Evolutionary conservation across 2,113 vertebrate genomes (phyloP).

Genomic region (Mustela lutreola): DNA sequence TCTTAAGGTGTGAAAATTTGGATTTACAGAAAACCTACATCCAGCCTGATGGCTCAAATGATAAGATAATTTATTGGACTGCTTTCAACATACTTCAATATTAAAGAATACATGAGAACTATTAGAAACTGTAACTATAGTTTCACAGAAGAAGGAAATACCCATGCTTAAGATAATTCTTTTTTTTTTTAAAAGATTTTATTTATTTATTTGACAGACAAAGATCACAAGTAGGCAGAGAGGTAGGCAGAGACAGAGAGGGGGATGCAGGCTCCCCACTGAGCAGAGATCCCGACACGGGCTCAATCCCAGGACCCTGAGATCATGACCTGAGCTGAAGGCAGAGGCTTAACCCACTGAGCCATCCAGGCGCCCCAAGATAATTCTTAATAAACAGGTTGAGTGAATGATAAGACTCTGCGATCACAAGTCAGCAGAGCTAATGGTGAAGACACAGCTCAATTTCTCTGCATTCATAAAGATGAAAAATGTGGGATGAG

Average conservation of each 20-base stretch:
- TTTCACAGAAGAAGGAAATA: not conserved
- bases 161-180: not conserved
- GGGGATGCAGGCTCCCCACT: no score
- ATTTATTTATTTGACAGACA: no score
- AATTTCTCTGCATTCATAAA: not conserved
- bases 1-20: slow-evolving; percentile 10
- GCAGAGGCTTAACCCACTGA: no score
- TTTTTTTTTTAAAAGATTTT: not conserved
- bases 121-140: not conserved
- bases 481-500: not conserved
- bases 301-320: no score
- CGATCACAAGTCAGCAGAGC: not conserved
- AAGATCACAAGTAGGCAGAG: no score
- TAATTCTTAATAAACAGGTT: not conserved
- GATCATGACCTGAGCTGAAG: no score
- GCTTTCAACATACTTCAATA: not conserved
- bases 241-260: no score
- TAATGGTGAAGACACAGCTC: not conserved
- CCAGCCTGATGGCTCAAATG: not conserved
- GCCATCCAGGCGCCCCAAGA: not conserved
- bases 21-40: not conserved
- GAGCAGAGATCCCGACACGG: no score
- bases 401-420: not conserved
- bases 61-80: not conserved
- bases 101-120: not conserved